Evolutionary conservation across 2,888 invertebrate genomes (phyloP).

Genomic region (Drosophila kambysellisi): DNA sequence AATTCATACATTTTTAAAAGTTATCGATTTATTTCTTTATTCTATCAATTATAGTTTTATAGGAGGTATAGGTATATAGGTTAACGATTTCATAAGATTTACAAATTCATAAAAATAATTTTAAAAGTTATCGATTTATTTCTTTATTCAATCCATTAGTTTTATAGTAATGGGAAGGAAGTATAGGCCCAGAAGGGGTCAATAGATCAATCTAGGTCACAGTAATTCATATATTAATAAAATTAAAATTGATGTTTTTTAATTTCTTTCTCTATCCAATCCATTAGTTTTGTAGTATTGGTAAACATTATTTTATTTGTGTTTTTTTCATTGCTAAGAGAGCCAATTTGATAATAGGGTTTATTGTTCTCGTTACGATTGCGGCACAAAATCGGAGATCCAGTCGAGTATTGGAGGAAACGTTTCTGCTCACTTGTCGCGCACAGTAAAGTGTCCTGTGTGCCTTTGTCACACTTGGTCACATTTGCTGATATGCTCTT

Average conservation of each 20-base stretch:
- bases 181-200: too few relatives aligned
- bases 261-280: constrained; percentile 18
- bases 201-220: too few relatives aligned
- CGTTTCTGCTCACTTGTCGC: accelerated
- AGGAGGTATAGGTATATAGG: too few relatives aligned
- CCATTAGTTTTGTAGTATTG: neutral
- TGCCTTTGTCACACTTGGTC: neutral
- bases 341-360: constrained; percentile 30
- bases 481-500: neutral
- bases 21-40: too few relatives aligned
- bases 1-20: too few relatives aligned
- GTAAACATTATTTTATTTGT: neutral
- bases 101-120: too few relatives aligned
- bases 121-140: too few relatives aligned
- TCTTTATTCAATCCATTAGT: too few relatives aligned
- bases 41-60: too few relatives aligned
- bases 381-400: constrained; percentile 34
- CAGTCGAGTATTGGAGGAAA: neutral
- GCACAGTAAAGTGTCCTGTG: neutral
- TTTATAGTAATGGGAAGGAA: too few relatives aligned
- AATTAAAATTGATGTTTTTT: neutral
- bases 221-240: neutral
- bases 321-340: constrained; percentile 7
- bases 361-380: neutral
- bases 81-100: too few relatives aligned